phyloP scores from a whole-genome alignment of 2,113 vertebrate genomes.

The Cairina moschata region DNA sequence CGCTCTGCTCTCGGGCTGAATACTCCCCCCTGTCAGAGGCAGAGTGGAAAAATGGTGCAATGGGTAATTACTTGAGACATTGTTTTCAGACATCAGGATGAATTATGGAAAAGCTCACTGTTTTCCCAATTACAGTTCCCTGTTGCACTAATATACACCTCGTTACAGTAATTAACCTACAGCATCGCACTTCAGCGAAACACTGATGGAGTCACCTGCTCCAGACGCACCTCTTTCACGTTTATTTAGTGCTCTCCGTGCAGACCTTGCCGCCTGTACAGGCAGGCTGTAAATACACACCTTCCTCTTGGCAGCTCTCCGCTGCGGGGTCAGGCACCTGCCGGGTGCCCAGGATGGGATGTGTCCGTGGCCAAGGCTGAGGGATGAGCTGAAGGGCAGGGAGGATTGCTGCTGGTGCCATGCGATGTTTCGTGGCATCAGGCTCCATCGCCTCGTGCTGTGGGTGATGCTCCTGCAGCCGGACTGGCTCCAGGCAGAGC shows the following conservation, averaged over 20 bases:
- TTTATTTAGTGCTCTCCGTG: neutral
- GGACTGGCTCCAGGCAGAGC: accelerated
- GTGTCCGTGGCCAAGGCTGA: neutral
- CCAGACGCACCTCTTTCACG: neutral
- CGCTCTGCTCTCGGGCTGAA: neutral
- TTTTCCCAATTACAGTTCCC: neutral
- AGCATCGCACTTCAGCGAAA: neutral
- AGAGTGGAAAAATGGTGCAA: neutral
- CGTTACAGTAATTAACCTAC: neutral
- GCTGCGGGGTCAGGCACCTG: neutral
- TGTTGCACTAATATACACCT: neutral
- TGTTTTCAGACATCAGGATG: slow-evolving; percentile 13
- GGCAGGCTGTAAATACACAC: neutral
- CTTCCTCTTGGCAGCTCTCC: neutral
- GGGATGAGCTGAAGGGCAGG: neutral
- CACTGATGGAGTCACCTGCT: neutral
- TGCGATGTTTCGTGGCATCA: accelerated
- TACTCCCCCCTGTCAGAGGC: neutral
- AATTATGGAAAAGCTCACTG: neutral
- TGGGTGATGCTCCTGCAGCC: neutral
- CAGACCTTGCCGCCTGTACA: neutral
- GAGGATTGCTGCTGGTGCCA: accelerated
- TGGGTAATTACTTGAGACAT: neutral
- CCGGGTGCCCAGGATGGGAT: neutral
- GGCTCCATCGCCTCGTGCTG: no score